phyloP scores from a whole-genome alignment of 2,797 vertebrate species.

The Sebastes steindachneri region DNA sequence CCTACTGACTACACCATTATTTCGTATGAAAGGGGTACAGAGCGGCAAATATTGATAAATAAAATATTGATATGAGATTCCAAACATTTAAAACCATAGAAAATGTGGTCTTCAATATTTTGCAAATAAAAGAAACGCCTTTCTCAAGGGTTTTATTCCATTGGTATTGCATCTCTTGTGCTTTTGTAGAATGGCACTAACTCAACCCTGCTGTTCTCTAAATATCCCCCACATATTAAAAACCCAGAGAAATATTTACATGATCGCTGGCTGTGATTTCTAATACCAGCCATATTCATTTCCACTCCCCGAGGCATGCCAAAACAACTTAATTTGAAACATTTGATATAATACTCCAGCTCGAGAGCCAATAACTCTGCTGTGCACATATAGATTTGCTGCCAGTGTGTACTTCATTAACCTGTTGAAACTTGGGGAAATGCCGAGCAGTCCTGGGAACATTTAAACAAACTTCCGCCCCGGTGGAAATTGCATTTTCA shows the following conservation, averaged over 20 bases:
- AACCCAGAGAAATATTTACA: slow-evolving; percentile 26
- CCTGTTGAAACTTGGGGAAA: slow-evolving; percentile 40
- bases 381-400: slow-evolving; percentile 38
- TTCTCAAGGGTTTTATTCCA: background rate
- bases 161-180: background rate
- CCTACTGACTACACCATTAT: too few relatives aligned
- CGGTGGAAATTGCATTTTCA: slow-evolving; percentile 2
- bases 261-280: slow-evolving; percentile 11
- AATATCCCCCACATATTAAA: background rate
- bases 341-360: slow-evolving; percentile 46
- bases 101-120: too few relatives aligned
- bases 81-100: too few relatives aligned
- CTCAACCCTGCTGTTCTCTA: background rate
- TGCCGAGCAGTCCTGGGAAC: slow-evolving; percentile 14
- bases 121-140: too few relatives aligned
- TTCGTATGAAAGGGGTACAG: too few relatives aligned
- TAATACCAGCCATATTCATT: slow-evolving; percentile 30
- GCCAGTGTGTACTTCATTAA: slow-evolving; percentile 50
- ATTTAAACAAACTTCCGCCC: slow-evolving; percentile 6
- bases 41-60: too few relatives aligned
- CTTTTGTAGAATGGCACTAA: background rate
- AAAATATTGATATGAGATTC: too few relatives aligned
- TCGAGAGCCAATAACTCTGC: slow-evolving; percentile 32
- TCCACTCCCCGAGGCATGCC: slow-evolving; percentile 8
- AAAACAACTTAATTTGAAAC: slow-evolving; percentile 32